A percentile compares a stretch with the other conserved stretches of the same genome.
Conservation (phyloP, 2,113 vertebrate species). For the Aspidoscelis tigris region DNA sequence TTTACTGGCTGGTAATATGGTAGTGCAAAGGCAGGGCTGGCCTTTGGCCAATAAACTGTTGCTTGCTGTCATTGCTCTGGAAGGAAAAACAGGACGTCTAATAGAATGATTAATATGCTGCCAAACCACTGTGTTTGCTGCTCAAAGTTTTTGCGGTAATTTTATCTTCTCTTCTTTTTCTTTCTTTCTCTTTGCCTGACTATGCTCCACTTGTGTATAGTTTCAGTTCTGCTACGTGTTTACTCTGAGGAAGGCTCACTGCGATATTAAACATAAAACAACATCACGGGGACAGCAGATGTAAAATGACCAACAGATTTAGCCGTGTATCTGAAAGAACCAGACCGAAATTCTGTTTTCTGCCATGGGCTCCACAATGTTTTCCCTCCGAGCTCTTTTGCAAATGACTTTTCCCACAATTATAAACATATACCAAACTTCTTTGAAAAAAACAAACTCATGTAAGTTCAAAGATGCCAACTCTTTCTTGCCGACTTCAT, state of each 20-base stretch:
- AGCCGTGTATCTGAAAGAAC: not conserved
- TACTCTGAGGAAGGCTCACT: conserved; percentile 36
- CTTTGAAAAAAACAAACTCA: conserved; percentile 28
- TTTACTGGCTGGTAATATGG: conserved; percentile 72
- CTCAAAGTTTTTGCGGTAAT: conserved; percentile 54
- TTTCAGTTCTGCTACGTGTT: conserved; percentile 64
- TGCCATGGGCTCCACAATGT: conserved; percentile 37
- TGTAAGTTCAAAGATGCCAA: conserved; percentile 57
- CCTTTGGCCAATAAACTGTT: conserved; percentile 81
- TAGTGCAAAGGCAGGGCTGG: conserved; percentile 74
- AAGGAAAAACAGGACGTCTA: conserved; percentile 68
- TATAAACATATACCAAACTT: conserved; percentile 48
- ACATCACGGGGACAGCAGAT: conserved; percentile 2
- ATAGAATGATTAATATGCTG: conserved; percentile 75
- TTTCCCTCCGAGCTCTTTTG: conserved; percentile 33
- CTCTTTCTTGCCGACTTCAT: conserved; percentile 37
- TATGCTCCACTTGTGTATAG: conserved; percentile 29
- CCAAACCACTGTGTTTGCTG: conserved; percentile 69
- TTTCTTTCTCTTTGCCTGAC: no score
- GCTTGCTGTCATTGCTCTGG: conserved; percentile 73
- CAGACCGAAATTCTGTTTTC: not conserved
- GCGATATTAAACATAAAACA: conserved; percentile 25
- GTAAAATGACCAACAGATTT: not conserved
- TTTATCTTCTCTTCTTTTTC: conserved; percentile 3
- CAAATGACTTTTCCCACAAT: conserved; percentile 48